Base-by-base conservation (phyloP, 1,140 invertebrate genomes). In the Drosophila kikkawai region DNA sequence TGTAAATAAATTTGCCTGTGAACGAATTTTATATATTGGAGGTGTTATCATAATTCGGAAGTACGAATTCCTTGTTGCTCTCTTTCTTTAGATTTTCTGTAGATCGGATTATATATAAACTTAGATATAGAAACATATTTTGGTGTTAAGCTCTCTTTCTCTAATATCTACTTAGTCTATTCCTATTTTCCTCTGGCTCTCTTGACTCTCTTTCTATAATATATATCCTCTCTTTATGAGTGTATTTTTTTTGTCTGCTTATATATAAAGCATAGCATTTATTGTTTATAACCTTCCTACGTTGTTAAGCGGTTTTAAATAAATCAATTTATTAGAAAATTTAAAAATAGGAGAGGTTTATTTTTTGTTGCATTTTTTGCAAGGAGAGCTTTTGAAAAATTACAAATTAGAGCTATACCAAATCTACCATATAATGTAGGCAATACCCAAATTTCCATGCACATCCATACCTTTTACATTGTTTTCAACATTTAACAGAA, bases 181-280 rank as follows among this genome's bases (percentile, higher is more conserved):
- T 55, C 12, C 32, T 22, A 19, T 37, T 55, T 36, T 55, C n/a
- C 32, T 34, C 17, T 47, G 19, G 44, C 19, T 47, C 44, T 47
- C 12, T 47, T 22, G 19, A 19, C n/a, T 36, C 50, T 51, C 15
- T 50, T 32, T 50, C 51, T 36, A 22, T 15, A 53, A 36, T 36
- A 37, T 37, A 34, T 55, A 19, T 55, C 17, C 19, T 55, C 17
- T 37, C 51, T 13, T 37, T 15, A 37, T 55, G 51, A 37, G 51
- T 55, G 32, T 55, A 51, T 53, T 53, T 53, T 53, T 51, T 53
- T 53, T 36, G 50, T 53, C 50, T 55, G 51, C 51, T 37, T 55
- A 55, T 36, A 53, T 36, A 53, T 36, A 34, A 36, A 8, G 22
- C 51, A 37, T 55, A 37, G 34, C 12, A 36, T 55, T 37, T 19